A percentile compares a stretch with the other conserved stretches of the same genome.
phyloP scores from a whole-genome alignment of 53 echinoderm and acorn worm species.

The Antedon mediterranea region DNA sequence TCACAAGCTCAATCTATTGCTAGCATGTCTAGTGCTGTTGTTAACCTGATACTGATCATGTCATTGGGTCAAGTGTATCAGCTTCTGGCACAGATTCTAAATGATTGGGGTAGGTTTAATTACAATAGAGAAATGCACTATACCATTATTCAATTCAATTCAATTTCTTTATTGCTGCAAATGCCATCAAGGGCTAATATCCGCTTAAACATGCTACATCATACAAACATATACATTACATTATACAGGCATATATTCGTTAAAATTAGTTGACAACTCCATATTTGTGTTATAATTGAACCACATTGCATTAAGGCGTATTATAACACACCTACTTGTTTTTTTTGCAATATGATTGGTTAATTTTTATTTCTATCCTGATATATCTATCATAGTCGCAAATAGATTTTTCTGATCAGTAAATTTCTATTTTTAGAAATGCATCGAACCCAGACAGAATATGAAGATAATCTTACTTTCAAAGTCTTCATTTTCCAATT shows the following conservation, averaged over 20 bases:
- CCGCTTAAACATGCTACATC: too few species aligned
- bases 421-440: constrained; percentile 51
- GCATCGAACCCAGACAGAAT: constrained; percentile 98
- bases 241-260: too few species aligned
- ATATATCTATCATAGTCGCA: neutral
- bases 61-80: constrained; percentile 86
- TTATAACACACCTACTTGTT: too few species aligned
- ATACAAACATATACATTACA: too few species aligned
- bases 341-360: too few species aligned
- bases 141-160: too few species aligned
- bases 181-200: too few species aligned
- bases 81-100: constrained; percentile 74
- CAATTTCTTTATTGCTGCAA: too few species aligned
- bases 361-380: too few species aligned
- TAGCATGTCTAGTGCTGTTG: constrained; percentile 75
- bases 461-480: constrained; percentile 92
- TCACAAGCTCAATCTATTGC: constrained; percentile 82
- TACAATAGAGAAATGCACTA: neutral
- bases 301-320: too few species aligned
- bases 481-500: constrained; percentile 98
- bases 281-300: too few species aligned
- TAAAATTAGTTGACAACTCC: too few species aligned
- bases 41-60: constrained; percentile 96
- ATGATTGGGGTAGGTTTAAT: constrained; percentile 81
- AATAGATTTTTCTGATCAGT: neutral